Conservation (phyloP, 2,797 vertebrate species). For the Morelia viridis region DNA sequence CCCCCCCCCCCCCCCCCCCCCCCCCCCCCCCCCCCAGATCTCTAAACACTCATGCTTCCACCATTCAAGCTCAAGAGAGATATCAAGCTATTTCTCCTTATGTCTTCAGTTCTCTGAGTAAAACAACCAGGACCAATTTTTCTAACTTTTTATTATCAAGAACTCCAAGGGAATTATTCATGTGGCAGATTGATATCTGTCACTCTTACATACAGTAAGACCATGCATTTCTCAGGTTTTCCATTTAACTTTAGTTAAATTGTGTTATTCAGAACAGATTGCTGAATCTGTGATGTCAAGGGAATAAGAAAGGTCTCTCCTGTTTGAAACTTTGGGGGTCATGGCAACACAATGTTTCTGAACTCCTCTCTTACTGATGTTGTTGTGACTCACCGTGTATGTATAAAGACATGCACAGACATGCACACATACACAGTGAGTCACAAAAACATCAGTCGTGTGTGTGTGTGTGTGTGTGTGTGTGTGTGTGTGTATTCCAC, state of each 20-base stretch:
- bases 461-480: no score
- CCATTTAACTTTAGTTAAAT: not conserved
- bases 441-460: no score
- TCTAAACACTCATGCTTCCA: not conserved
- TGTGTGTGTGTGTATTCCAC: no score
- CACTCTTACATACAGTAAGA: not conserved
- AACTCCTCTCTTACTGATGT: no score
- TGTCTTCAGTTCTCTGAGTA: not conserved
- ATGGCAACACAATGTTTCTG: no score
- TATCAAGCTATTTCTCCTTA: not conserved
- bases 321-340: no score
- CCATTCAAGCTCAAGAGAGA: not conserved
- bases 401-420: no score
- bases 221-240: not conserved
- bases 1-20: no score
- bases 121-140: not conserved
- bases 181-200: not conserved
- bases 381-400: no score
- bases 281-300: not conserved
- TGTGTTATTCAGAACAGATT: not conserved
- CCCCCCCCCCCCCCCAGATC: no score
- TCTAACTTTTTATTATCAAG: not conserved
- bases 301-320: no score
- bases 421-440: no score
- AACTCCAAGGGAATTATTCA: not conserved